A percentile compares a stretch with the other conserved stretches of the same genome.
Evolutionary conservation across 2,888 invertebrate genomes (phyloP).

Genomic region (Spatulosminthurus flaviceps): DNA sequence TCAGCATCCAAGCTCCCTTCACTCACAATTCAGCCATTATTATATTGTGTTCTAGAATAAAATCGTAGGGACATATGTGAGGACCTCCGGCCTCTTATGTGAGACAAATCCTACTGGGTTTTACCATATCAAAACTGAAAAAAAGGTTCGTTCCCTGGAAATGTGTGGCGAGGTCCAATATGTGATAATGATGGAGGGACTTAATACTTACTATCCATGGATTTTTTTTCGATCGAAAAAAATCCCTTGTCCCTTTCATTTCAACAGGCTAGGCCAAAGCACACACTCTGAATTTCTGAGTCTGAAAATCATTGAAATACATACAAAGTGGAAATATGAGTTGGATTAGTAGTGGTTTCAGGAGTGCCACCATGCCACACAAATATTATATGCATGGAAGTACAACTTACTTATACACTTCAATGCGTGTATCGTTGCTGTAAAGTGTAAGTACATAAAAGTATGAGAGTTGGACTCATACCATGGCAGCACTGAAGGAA

Average conservation of each 20-base stretch:
- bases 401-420: too few relatives aligned
- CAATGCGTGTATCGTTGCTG: neutral
- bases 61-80: neutral
- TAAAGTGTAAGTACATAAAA: neutral
- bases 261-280: neutral
- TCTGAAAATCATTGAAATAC: neutral
- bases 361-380: neutral
- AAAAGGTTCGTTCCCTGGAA: neutral
- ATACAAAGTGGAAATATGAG: slow-evolving; percentile 4
- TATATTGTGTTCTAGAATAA: neutral
- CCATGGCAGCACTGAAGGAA: neutral
- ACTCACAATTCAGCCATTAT: neutral
- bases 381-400: too few relatives aligned
- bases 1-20: neutral
- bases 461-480: neutral
- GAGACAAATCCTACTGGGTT: neutral
- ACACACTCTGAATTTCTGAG: too few relatives aligned
- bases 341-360: slow-evolving; percentile 4
- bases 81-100: neutral
- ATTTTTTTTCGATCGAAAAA: slow-evolving; percentile 1
- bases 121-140: neutral
- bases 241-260: slow-evolving; percentile 6
- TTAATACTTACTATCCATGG: neutral
- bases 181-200: slow-evolving; percentile 2
- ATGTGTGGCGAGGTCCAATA: neutral